Evolutionary conservation across 2,797 vertebrate species (phyloP).

Genomic region (Manis crassicaudata): DNA sequence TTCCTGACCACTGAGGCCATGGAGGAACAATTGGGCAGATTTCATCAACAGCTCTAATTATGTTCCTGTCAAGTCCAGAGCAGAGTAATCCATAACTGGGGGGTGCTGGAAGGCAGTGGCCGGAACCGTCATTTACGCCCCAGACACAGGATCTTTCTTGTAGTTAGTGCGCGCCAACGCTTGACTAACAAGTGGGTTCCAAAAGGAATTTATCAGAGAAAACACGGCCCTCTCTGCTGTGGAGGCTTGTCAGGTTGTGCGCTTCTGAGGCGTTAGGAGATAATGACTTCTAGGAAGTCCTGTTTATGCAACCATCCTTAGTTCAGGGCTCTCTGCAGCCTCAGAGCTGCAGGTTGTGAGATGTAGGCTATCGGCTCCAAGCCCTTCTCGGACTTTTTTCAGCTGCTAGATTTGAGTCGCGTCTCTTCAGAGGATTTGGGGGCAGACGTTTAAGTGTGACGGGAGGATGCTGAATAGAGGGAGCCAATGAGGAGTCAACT

Average conservation of each 20-base stretch:
- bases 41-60: slow-evolving; percentile 99
- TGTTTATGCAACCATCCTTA: slow-evolving; percentile 44
- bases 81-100: slow-evolving; percentile 97
- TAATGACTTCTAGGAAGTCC: slow-evolving; percentile 58
- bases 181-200: slow-evolving; percentile 91
- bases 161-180: slow-evolving; percentile 88
- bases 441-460: slow-evolving; percentile 39
- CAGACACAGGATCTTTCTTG: slow-evolving; percentile 85
- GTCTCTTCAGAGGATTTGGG: slow-evolving; percentile 16
- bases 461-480: not conserved
- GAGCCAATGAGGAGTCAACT: not conserved
- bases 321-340: not conserved
- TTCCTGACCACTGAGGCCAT: slow-evolving; percentile 92
- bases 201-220: slow-evolving; percentile 85
- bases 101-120: slow-evolving; percentile 88
- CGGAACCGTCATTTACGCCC: slow-evolving; percentile 91
- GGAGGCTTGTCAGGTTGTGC: slow-evolving; percentile 69
- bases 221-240: slow-evolving; percentile 65
- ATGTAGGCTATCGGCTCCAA: not conserved
- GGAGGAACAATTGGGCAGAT: slow-evolving; percentile 98
- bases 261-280: slow-evolving; percentile 71
- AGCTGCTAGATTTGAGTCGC: not conserved
- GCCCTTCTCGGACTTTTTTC: not conserved
- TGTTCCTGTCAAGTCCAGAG: slow-evolving; percentile 99
- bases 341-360: not conserved